Conservation (phyloP, 2,113 vertebrate species). For the Eulemur macaco region DNA sequence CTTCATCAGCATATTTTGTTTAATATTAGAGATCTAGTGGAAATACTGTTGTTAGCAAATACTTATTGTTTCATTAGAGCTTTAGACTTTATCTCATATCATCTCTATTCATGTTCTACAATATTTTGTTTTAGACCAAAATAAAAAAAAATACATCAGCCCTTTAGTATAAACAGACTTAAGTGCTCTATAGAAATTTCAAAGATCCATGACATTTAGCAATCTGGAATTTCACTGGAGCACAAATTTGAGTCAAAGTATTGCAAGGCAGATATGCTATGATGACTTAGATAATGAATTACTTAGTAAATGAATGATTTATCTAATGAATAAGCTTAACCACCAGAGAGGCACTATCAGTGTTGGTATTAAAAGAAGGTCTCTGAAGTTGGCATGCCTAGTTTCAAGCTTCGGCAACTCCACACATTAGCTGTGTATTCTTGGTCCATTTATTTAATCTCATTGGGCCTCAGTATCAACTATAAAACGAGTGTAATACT, state of each 20-base stretch:
- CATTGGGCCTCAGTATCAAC: accelerated
- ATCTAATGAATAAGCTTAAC: not conserved
- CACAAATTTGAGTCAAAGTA: not conserved
- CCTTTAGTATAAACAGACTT: not conserved
- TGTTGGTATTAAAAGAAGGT: not conserved
- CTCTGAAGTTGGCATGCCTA: not conserved
- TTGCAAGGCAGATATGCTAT: not conserved
- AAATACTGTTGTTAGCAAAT: not conserved
- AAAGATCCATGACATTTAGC: not conserved
- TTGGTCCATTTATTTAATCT: not conserved
- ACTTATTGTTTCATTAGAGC: not conserved
- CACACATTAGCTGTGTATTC: no score
- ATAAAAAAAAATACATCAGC: not conserved
- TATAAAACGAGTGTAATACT: not conserved
- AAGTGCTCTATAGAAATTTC: not conserved
- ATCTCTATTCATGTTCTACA: not conserved
- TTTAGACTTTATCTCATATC: not conserved
- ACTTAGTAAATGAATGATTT: not conserved
- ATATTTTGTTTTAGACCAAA: not conserved
- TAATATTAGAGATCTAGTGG: not conserved
- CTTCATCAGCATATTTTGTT: not conserved
- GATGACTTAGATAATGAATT: not conserved
- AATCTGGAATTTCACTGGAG: not conserved
- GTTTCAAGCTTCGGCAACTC: not conserved
- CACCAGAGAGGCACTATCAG: not conserved